A percentile compares a stretch with the other conserved stretches of the same genome.
phyloP scores from a whole-genome alignment of 30 jellyfish, hydroid and myxozoan species.

The Turritopsis rubra region DNA sequence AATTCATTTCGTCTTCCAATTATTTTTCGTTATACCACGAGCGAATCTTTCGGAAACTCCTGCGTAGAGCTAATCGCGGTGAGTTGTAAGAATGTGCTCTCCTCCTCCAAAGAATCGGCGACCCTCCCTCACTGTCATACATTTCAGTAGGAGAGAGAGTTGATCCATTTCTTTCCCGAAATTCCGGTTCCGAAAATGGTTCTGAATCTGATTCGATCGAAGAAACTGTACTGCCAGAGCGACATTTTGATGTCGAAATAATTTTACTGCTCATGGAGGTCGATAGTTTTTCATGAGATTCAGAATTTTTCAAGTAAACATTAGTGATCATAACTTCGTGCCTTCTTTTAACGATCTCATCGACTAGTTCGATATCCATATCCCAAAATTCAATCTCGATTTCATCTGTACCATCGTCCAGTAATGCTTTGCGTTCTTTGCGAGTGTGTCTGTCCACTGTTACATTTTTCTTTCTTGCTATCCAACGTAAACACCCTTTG shows the following conservation, averaged over 20 bases:
- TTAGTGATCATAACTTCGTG: background rate
- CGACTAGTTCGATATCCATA: background rate
- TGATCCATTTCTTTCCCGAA: background rate
- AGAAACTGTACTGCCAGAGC: background rate
- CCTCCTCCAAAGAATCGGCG: background rate
- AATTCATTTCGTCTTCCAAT: background rate
- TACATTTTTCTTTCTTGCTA: background rate
- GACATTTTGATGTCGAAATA: background rate
- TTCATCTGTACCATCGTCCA: background rate
- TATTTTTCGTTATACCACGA: background rate
- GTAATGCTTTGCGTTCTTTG: background rate
- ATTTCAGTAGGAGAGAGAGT: background rate
- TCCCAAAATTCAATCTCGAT: background rate
- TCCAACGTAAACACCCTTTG: background rate
- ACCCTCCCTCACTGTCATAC: background rate
- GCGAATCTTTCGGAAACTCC: background rate
- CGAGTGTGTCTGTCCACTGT: background rate
- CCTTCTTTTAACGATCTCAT: background rate
- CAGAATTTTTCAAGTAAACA: background rate
- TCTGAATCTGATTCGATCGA: background rate
- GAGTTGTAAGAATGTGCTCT: background rate
- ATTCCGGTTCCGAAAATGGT: background rate
- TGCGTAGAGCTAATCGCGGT: background rate
- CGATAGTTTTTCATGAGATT: background rate
- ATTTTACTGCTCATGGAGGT: background rate